Conservation (phyloP, 2,797 vertebrate genomes). For the Anomalospiza imberbis region DNA sequence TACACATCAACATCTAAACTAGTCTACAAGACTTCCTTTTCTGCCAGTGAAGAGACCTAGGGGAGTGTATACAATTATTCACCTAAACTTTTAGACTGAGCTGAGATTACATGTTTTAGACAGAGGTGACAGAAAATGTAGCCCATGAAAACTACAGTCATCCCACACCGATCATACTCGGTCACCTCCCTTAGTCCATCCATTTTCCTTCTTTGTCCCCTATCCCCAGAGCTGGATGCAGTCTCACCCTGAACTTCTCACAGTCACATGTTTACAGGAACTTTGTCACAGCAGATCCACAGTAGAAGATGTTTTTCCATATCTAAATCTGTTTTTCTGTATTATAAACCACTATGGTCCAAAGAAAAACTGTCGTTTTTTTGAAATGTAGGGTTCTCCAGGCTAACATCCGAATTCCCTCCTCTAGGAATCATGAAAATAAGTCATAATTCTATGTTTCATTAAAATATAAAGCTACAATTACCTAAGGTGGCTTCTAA, state of each 20-base stretch:
- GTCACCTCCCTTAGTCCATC: not conserved
- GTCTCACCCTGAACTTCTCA: not conserved
- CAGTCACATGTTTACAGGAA: not conserved
- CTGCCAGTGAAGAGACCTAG: not conserved
- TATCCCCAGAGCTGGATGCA: not conserved
- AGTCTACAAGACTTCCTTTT: not conserved
- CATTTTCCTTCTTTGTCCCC: not conserved
- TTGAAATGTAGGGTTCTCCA: not conserved
- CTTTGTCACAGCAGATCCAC: not conserved
- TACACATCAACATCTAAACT: not conserved
- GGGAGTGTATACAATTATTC: fast-evolving
- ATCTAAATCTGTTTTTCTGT: not conserved
- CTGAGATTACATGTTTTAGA: not conserved
- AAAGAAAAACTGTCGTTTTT: not conserved
- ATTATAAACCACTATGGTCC: not conserved
- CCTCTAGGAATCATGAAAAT: not conserved
- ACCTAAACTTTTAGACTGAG: not conserved
- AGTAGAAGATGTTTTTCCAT: not conserved
- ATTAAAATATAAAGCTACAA: not conserved
- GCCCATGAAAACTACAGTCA: not conserved
- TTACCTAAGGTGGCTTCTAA: not conserved
- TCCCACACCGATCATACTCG: not conserved
- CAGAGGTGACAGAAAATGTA: not conserved
- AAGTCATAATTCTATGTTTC: not conserved
- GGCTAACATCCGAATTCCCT: not conserved